Conservation (phyloP, 1,140 invertebrate species). For the Lordiphosa clarofinis region DNA sequence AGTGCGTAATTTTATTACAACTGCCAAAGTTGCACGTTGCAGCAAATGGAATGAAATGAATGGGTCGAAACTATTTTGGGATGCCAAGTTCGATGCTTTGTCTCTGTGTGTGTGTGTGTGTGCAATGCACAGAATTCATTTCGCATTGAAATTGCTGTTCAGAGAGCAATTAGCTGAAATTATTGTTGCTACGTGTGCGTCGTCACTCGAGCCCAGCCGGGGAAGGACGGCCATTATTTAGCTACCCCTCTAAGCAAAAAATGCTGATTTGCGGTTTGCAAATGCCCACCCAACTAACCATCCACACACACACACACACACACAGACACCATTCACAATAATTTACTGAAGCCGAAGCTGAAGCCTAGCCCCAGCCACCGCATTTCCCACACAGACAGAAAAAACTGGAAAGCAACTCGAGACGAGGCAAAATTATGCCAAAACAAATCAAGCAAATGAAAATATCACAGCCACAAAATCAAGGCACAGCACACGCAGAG, state of each 20-base stretch:
- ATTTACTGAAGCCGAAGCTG: constrained; percentile 29
- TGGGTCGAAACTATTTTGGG: constrained; percentile 45
- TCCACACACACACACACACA: not conserved
- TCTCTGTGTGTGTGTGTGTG: constrained; percentile 11
- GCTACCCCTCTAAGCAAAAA: constrained; percentile 15
- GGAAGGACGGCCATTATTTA: constrained; percentile 49
- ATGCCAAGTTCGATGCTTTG: not conserved
- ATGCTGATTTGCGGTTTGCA: constrained; percentile 69
- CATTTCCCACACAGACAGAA: not conserved
- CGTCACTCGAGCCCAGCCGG: constrained; percentile 55
- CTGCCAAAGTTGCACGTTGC: constrained; percentile 30
- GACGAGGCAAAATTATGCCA: constrained; percentile 62
- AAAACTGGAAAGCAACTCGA: constrained; percentile 21
- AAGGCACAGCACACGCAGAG: constrained; percentile 54
- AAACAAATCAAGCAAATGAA: constrained; percentile 78
- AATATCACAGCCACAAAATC: constrained; percentile 74
- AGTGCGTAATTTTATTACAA: constrained; percentile 75
- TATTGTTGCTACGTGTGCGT: constrained; percentile 76
- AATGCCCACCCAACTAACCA: constrained; percentile 27
- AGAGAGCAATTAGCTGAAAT: constrained; percentile 78
- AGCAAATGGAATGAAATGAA: constrained; percentile 44
- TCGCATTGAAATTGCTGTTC: constrained; percentile 75
- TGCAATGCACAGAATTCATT: constrained; percentile 62
- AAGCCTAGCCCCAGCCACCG: constrained; percentile 7
- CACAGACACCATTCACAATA: constrained; percentile 38